phyloP scores from a whole-genome alignment of 2,888 invertebrate species.

The Steromphala cineraria region DNA sequence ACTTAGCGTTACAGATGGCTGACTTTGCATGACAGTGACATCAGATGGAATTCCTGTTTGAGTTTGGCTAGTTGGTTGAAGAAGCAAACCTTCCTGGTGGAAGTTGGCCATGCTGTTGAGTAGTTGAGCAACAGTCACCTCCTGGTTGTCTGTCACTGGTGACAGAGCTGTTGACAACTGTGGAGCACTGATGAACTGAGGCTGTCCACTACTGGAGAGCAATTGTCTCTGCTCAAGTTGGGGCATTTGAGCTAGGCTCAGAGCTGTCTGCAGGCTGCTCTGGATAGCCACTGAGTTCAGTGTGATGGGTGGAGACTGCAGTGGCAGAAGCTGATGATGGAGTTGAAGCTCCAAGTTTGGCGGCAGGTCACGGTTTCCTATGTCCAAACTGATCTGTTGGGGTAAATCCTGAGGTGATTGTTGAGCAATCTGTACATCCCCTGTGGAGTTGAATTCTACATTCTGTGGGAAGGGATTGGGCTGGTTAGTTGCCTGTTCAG shows the following conservation, averaged over 20 bases:
- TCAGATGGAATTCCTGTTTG: conserved; percentile 6
- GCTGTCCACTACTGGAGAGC: neutral
- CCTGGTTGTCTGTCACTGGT: conserved; percentile 32
- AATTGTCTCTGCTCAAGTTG: conserved; percentile 10
- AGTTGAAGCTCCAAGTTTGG: conserved; percentile 25
- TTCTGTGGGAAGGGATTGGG: conserved; percentile 15
- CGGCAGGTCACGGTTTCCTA: conserved; percentile 16
- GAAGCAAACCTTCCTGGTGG: conserved; percentile 28
- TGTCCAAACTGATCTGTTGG: conserved; percentile 4
- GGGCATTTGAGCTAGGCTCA: conserved; percentile 38
- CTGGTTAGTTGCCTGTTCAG: conserved; percentile 12
- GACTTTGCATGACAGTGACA: neutral
- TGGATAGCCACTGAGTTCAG: conserved; percentile 36
- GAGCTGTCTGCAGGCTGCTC: conserved; percentile 48
- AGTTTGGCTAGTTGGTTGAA: conserved; percentile 17
- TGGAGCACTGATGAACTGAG: conserved; percentile 5
- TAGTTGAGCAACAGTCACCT: conserved; percentile 41
- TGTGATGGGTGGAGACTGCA: conserved; percentile 27
- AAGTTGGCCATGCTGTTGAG: conserved; percentile 36
- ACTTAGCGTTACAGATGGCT: neutral
- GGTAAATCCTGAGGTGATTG: conserved; percentile 29
- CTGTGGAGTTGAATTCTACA: neutral
- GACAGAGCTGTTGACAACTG: conserved; percentile 9
- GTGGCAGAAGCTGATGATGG: conserved; percentile 13
- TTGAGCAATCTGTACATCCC: conserved; percentile 16